Conservation (phyloP, 1,140 invertebrate species). For the Olivierus martensii region DNA sequence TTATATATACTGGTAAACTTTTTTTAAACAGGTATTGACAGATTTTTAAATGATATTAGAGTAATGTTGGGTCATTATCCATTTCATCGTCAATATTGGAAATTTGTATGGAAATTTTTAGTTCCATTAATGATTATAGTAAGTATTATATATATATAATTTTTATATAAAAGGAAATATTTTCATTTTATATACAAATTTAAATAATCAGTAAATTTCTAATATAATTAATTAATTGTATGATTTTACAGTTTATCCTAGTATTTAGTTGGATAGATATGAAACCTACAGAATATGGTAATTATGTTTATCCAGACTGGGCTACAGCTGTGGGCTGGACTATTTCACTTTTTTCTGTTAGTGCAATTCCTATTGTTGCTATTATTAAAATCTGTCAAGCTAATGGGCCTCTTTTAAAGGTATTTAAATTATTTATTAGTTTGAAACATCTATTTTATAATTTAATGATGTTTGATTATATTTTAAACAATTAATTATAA, state of each 20-base stretch:
- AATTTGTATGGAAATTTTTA: slow-evolving; percentile 58
- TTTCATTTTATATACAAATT: not conserved
- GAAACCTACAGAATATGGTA: slow-evolving; percentile 26
- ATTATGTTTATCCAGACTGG: slow-evolving; percentile 29
- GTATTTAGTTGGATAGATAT: slow-evolving; percentile 29
- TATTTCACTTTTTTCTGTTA: slow-evolving; percentile 27
- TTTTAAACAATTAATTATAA: too few relatives aligned
- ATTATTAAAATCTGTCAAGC: slow-evolving; percentile 20
- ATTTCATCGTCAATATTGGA: slow-evolving; percentile 55
- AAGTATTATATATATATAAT: too few relatives aligned
- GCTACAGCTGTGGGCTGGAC: slow-evolving; percentile 29
- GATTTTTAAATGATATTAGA: slow-evolving; percentile 56
- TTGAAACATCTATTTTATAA: too few relatives aligned
- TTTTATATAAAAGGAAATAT: too few relatives aligned
- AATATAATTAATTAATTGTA: not conserved
- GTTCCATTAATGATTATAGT: slow-evolving; percentile 58
- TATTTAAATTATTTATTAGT: slow-evolving; percentile 19
- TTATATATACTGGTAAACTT: too few relatives aligned
- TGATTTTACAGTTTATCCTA: slow-evolving; percentile 26
- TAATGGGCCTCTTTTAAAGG: slow-evolving; percentile 27
- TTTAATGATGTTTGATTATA: too few relatives aligned
- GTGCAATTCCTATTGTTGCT: slow-evolving; percentile 28
- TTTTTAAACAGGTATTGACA: slow-evolving; percentile 43
- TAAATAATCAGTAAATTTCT: not conserved
- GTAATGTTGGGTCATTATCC: slow-evolving; percentile 61